Conservation (phyloP, 1,140 invertebrate species). For the Formica selysi region DNA sequence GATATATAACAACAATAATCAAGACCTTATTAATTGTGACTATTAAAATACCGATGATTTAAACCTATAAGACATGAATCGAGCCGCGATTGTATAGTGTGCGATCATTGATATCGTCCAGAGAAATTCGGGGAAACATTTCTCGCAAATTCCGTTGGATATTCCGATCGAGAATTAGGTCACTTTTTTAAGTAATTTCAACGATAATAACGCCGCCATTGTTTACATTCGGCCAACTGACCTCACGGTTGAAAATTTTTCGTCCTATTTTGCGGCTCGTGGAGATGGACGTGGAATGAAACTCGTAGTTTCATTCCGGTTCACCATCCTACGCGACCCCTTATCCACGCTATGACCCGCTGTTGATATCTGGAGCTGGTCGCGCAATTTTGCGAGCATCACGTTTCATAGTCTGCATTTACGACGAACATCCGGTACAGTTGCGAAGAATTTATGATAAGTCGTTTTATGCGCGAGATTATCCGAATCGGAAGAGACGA, state of each 20-base stretch:
- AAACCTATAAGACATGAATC: neutral
- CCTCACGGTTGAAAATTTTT: constrained; percentile 10
- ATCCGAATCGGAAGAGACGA: neutral
- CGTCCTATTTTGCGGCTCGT: neutral
- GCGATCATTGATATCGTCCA: neutral
- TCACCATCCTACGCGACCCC: neutral
- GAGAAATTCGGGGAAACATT: neutral
- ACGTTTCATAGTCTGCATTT: constrained; percentile 13
- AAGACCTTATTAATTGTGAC: neutral
- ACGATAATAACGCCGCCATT: constrained; percentile 6
- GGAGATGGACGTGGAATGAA: constrained; percentile 4
- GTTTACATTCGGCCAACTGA: neutral
- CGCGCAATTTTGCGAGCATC: constrained; percentile 1
- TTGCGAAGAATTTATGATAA: constrained; percentile 25
- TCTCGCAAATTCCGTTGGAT: neutral
- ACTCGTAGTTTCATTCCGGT: neutral
- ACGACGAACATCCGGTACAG: neutral
- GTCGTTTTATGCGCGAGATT: constrained; percentile 11
- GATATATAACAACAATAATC: neutral
- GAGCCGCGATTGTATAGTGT: neutral
- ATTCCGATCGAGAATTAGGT: neutral
- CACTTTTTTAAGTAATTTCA: constrained; percentile 26
- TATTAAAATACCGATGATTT: constrained; percentile 8
- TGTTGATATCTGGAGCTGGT: neutral
- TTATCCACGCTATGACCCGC: constrained; percentile 7